These are phyloP conservation scores for Proteles cristata DNA, from an alignment of 2,113 vertebrate genomes.

Conservation along the genomic window DNA sequence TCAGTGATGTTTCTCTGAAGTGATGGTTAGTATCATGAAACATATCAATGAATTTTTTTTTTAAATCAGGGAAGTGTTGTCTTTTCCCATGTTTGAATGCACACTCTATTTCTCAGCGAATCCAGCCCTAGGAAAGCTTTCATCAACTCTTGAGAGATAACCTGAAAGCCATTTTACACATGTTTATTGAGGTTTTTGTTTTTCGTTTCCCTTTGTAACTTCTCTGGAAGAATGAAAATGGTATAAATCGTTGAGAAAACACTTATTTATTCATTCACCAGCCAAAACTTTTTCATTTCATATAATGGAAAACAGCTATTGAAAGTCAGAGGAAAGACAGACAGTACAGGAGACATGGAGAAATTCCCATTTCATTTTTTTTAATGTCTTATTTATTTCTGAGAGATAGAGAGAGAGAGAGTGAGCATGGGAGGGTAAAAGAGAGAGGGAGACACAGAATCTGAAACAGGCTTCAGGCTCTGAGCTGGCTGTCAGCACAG, in stretches of 20 bases:
- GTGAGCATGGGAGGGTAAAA: too few species aligned
- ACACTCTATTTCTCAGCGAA: not conserved
- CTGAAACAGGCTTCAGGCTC: too few species aligned
- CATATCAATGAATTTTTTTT: not conserved
- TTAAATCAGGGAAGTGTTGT: not conserved
- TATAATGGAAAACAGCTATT: conserved; percentile 68
- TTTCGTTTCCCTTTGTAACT: not conserved
- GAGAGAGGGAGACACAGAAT: too few species aligned
- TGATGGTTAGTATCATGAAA: not conserved
- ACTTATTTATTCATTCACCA: conserved; percentile 72
- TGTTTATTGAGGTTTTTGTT: not conserved
- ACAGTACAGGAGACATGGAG: conserved; percentile 7
- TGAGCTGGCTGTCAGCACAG: too few species aligned
- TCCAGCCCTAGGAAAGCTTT: not conserved
- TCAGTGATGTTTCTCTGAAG: not conserved
- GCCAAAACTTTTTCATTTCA: conserved; percentile 62
- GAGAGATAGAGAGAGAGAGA: too few species aligned
- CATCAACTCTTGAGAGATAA: conserved; percentile 18
- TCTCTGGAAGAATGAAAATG: conserved; percentile 40
- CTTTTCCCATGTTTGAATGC: conserved; percentile 9
- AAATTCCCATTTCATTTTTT: not conserved
- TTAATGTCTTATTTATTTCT: too few species aligned
- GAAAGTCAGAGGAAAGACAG: not conserved
- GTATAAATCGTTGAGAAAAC: conserved; percentile 65
- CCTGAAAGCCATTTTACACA: not conserved